phyloP scores from a whole-genome alignment of 1,140 invertebrate species.

The Bombus pascuorum region DNA sequence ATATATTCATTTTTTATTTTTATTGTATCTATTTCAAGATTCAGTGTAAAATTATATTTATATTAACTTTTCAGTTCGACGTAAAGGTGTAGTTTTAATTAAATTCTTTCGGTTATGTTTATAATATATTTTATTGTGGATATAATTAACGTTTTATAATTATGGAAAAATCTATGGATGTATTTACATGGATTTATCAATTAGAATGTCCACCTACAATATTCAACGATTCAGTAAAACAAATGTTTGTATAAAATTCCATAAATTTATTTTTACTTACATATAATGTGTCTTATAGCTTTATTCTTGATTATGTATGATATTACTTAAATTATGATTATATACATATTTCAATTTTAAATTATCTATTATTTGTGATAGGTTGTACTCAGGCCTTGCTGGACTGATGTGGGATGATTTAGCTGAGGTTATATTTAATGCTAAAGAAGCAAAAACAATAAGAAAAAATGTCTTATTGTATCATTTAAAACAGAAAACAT shows the following conservation, averaged over 20 bases:
- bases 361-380: slow-evolving; percentile 46
- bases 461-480: slow-evolving; percentile 77
- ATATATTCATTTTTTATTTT: background rate
- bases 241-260: slow-evolving; percentile 46
- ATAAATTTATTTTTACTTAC: too few species aligned
- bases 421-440: slow-evolving; percentile 59
- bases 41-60: background rate
- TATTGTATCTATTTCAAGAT: background rate
- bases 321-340: background rate
- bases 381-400: slow-evolving; percentile 71
- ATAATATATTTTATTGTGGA: background rate
- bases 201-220: slow-evolving; percentile 49
- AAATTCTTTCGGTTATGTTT: background rate
- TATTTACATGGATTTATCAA: slow-evolving; percentile 46
- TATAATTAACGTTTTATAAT: background rate
- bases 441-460: slow-evolving; percentile 66
- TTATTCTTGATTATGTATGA: background rate
- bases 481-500: slow-evolving; percentile 66
- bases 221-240: slow-evolving; percentile 42
- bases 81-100: background rate
- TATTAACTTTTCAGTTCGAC: background rate
- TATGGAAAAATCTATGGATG: slow-evolving; percentile 38
- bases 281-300: background rate
- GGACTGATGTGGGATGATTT: slow-evolving; percentile 76
- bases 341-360: background rate